Base-by-base conservation (phyloP, 1,140 invertebrate genomes). In the Aphelinus atriplicis region DNA sequence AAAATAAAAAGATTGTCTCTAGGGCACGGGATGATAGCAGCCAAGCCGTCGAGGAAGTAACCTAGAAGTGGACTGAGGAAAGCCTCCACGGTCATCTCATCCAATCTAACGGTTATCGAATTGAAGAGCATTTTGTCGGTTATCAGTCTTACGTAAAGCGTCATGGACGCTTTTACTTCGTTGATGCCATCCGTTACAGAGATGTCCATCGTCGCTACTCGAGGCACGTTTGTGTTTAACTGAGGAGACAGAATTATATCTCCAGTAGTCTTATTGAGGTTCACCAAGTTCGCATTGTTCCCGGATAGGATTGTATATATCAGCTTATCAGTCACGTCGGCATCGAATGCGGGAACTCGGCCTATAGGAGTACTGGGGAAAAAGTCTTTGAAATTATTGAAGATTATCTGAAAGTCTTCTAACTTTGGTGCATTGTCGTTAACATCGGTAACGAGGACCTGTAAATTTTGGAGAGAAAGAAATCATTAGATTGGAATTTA, bases 111-210 rank as follows among this genome's bases (percentile, higher is more conserved):
- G 0, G 97, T 99, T 6, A 99, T 96, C 0, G 96, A 98, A 85
- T 97, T 98, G 77, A 94, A 93, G 0, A 99, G 88, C 95, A 99
- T 98, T 65, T 97, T 94, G 81, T 97, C 95, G 0, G 97, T 98
- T 43, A 99, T 96, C 1, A 98, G 86, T 2, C 95, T 90, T 0
- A 98, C 97, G 0, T 92, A 92, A 0, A 99, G 89, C 60, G 94
- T 94, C 95, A 97, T 96, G 45, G 94, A 92, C 0, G 96, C 95
- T 85, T 95, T 95, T 0, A 95, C 94, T 88, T 96, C 95, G 86
- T 98, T 97, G 2, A 96, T 91, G 1, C 96, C 96, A 88, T 98
- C 96, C 73, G 93, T 93, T 0, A 99, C 97, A 46, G 95, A 95
- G 7, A 99, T 93, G 87, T 98, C 95, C 93, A 99, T 97, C 0